Evolutionary conservation across 2,888 invertebrate species (phyloP).

Genomic region (Latrodectus hesperus): DNA sequence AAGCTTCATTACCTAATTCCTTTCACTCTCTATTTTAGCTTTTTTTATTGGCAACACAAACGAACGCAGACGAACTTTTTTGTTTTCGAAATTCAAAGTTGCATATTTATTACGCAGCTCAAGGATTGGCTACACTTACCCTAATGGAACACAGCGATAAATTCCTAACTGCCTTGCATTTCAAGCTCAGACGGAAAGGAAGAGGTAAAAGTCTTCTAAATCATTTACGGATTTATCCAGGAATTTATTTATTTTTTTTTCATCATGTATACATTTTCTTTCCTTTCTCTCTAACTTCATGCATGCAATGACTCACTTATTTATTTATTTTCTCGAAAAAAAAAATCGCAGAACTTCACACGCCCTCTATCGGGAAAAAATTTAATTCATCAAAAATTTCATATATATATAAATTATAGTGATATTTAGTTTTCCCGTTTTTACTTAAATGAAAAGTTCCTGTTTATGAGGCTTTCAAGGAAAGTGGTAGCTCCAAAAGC

Average conservation of each 20-base stretch:
- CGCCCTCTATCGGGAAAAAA: conserved; percentile 59
- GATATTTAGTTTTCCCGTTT: conserved; percentile 59
- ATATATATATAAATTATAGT: conserved; percentile 13
- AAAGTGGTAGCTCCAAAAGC: conserved; percentile 55
- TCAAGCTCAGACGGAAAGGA: conserved; percentile 29
- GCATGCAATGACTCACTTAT: conserved; percentile 15
- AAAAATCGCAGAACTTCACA: conserved; percentile 14
- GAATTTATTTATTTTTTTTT: conserved; percentile 14
- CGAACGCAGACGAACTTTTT: conserved; percentile 39
- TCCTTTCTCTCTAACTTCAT: conserved; percentile 15
- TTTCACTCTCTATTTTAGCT: conserved; percentile 45
- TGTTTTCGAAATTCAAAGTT: conserved; percentile 55
- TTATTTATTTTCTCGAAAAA: conserved; percentile 39
- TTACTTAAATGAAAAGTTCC: conserved; percentile 56
- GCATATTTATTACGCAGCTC: conserved; percentile 58
- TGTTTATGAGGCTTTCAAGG: conserved; percentile 64
- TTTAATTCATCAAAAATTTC: conserved; percentile 58
- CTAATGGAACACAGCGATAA: conserved; percentile 62
- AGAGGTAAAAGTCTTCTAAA: conserved; percentile 53
- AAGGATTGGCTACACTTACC: conserved; percentile 51
- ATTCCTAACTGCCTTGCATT: conserved; percentile 61
- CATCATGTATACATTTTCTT: not conserved
- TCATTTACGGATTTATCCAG: conserved; percentile 54
- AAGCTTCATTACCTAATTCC: conserved; percentile 62
- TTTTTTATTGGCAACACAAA: conserved; percentile 51